Percentiles rank a stretch among this genome's conserved stretches.
Conservation (phyloP, 2,113 vertebrate genomes). For the Phyllopteryx taeniolatus region DNA sequence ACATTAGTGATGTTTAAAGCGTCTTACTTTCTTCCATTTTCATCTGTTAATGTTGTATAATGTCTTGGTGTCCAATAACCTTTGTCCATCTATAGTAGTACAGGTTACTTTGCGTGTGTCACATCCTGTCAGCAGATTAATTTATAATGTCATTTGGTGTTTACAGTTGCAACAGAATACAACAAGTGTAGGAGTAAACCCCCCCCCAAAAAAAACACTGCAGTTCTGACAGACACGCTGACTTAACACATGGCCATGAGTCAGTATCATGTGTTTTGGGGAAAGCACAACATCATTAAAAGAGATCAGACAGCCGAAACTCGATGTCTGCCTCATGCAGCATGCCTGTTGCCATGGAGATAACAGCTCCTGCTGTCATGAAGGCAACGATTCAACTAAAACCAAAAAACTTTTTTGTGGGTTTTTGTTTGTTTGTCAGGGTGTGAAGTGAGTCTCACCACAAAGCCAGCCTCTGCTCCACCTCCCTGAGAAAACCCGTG, state of each 20-base stretch:
- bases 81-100: neutral
- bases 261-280: slow-evolving; percentile 10
- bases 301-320: slow-evolving; percentile 50
- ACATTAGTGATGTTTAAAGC: neutral
- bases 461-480: slow-evolving; percentile 89
- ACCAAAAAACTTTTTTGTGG: neutral
- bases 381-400: slow-evolving; percentile 20
- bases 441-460: slow-evolving; percentile 78
- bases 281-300: slow-evolving; percentile 52
- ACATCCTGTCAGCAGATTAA: slow-evolving; percentile 17
- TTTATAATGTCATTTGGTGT: slow-evolving; percentile 3
- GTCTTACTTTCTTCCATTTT: neutral
- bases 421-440: neutral
- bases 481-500: slow-evolving; percentile 92
- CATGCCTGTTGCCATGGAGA: slow-evolving; percentile 62
- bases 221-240: neutral
- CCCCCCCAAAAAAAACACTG: neutral
- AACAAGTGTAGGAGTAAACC: too few relatives aligned
- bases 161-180: neutral
- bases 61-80: neutral
- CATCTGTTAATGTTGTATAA: neutral
- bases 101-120: slow-evolving; percentile 11
- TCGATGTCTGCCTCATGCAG: slow-evolving; percentile 40
- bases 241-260: slow-evolving; percentile 11
- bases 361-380: slow-evolving; percentile 44